These are phyloP conservation scores for Panthera tigris DNA, from an alignment of 2,113 vertebrate genomes.

Conservation along the genomic window DNA sequence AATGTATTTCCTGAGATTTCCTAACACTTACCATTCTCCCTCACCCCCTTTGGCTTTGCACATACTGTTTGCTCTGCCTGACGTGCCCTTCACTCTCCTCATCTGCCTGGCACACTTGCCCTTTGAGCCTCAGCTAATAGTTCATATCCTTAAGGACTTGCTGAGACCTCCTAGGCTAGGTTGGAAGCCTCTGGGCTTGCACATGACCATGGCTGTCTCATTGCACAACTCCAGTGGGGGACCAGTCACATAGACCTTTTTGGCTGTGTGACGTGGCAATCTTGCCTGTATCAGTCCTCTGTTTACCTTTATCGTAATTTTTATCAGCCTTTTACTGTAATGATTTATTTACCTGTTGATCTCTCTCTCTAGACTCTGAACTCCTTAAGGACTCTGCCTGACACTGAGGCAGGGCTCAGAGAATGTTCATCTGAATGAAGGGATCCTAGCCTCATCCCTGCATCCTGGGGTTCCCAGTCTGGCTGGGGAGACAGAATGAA, in stretches of 20 bases:
- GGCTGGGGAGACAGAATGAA: slow-evolving; percentile 6
- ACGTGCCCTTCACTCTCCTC: background rate
- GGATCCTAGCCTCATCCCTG: background rate
- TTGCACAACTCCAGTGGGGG: background rate
- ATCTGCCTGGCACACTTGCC: background rate
- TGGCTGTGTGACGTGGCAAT: background rate
- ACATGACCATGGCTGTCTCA: background rate
- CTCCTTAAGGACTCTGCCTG: slow-evolving; percentile 41
- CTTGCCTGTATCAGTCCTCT: background rate
- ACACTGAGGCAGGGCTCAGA: slow-evolving; percentile 2
- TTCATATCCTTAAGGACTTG: background rate
- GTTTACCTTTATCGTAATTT: background rate
- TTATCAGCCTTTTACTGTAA: slow-evolving; percentile 46
- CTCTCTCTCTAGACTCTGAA: slow-evolving; percentile 67
- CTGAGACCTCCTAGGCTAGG: background rate
- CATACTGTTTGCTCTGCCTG: background rate
- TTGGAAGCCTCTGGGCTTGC: background rate
- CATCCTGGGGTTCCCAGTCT: background rate
- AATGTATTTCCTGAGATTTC: slow-evolving; percentile 45
- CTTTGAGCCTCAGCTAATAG: background rate
- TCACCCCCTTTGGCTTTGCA: background rate
- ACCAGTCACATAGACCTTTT: background rate
- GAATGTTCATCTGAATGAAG: background rate
- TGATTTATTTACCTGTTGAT: slow-evolving; percentile 45
- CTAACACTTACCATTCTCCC: background rate